Evolutionary conservation across 2,797 vertebrate species (phyloP).

Genomic region (Nyctalus aviator): DNA sequence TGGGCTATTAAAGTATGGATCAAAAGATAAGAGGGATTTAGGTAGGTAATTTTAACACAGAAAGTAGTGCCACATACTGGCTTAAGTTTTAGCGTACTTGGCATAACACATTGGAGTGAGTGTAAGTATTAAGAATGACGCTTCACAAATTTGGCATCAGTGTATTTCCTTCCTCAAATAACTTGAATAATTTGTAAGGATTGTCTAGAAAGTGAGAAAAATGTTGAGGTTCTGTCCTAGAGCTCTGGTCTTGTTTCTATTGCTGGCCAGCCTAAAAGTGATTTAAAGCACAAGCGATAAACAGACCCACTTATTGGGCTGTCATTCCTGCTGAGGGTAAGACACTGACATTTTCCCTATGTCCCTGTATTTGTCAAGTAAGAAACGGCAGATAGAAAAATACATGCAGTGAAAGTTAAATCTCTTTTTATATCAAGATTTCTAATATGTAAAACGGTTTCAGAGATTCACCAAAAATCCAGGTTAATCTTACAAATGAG

Average conservation of each 20-base stretch:
- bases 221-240: not conserved
- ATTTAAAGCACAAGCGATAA: not conserved
- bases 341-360: slow-evolving; percentile 16
- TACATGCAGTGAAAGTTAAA: not conserved
- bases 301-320: not conserved
- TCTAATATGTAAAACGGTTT: slow-evolving; percentile 10
- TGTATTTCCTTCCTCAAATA: not conserved
- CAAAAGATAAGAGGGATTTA: slow-evolving; percentile 79
- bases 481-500: slow-evolving; percentile 10
- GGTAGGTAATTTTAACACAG: slow-evolving; percentile 75
- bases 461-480: not conserved
- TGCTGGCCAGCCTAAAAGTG: not conserved
- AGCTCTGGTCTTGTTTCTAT: not conserved
- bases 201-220: slow-evolving; percentile 2
- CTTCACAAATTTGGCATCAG: slow-evolving; percentile 12
- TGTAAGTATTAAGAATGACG: not conserved
- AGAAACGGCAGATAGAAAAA: not conserved
- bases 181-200: slow-evolving; percentile 33
- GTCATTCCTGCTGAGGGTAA: not conserved
- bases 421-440: slow-evolving; percentile 35
- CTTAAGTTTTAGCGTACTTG: slow-evolving; percentile 34
- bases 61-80: slow-evolving; percentile 22
- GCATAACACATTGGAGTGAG: not conserved
- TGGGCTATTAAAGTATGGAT: slow-evolving; percentile 76
- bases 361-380: not conserved